Percentiles rank a stretch among this genome's conserved stretches.
Evolutionary conservation across 1,140 invertebrate species (phyloP).

Genomic region (Macrocentrus cingulum): DNA sequence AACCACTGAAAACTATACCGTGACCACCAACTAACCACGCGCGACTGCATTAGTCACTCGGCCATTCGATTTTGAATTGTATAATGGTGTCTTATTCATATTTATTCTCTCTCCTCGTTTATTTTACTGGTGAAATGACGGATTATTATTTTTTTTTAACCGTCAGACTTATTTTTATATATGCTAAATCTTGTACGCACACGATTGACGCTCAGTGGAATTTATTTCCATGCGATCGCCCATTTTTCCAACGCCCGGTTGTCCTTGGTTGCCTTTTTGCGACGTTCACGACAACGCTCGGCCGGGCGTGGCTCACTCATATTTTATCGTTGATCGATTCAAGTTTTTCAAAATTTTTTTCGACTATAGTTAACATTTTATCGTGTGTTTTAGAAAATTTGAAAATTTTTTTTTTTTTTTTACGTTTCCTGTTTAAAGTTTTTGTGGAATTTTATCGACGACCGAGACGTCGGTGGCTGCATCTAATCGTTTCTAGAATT

Average conservation of each 20-base stretch:
- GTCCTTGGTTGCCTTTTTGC: conserved; percentile 28
- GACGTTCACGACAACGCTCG: conserved; percentile 21
- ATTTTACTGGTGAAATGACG: too few relatives aligned
- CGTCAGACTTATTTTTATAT: too few relatives aligned
- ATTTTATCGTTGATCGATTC: not conserved
- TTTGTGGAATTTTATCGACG: not conserved
- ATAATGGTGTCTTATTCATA: too few relatives aligned
- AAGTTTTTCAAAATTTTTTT: too few relatives aligned
- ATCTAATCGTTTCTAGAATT: conserved; percentile 42
- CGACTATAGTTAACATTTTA: too few relatives aligned
- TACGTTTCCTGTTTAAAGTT: too few relatives aligned
- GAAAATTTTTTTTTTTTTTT: too few relatives aligned
- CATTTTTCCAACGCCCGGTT: conserved; percentile 25
- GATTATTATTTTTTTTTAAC: not conserved
- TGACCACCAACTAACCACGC: not conserved
- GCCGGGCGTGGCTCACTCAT: conserved; percentile 24
- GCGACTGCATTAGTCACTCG: not conserved
- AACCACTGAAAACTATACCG: not conserved
- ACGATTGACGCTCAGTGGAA: conserved; percentile 4
- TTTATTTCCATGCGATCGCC: conserved; percentile 31
- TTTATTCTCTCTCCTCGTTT: not conserved
- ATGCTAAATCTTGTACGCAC: not conserved
- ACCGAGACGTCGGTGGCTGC: conserved; percentile 5
- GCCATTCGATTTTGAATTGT: not conserved
- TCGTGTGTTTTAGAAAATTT: too few relatives aligned